Conservation (phyloP, 2,888 invertebrate species). For the Minunthozetes semirufus region DNA sequence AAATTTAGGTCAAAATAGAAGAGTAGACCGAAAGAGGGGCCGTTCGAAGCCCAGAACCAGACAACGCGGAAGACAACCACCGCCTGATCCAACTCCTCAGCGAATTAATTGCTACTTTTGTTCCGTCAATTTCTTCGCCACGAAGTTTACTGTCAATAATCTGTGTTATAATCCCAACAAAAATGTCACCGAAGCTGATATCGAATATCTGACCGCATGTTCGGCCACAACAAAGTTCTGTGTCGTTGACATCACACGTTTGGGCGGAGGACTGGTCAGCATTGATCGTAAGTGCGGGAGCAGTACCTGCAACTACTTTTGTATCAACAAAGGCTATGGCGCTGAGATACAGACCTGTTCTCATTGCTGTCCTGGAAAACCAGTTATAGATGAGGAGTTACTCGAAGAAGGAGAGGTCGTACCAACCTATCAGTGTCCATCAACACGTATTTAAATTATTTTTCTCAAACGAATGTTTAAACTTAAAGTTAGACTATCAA, state of each 20-base stretch:
- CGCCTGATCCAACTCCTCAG: background rate
- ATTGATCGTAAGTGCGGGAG: slow-evolving; percentile 34
- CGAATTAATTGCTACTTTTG: slow-evolving; percentile 37
- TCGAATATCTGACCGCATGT: slow-evolving; percentile 33
- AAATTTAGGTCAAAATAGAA: slow-evolving; percentile 22
- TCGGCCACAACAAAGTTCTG: slow-evolving; percentile 23
- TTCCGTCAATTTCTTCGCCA: slow-evolving; percentile 36
- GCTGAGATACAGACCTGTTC: slow-evolving; percentile 31
- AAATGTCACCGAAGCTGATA: slow-evolving; percentile 29
- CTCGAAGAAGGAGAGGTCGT: slow-evolving; percentile 1
- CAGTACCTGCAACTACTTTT: slow-evolving; percentile 29
- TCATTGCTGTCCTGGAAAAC: slow-evolving; percentile 32
- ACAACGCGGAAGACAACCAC: slow-evolving; percentile 20
- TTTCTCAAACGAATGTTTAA: background rate
- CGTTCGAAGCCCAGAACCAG: background rate
- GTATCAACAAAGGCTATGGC: slow-evolving; percentile 30
- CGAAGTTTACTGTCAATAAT: slow-evolving; percentile 35
- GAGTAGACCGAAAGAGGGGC: background rate
- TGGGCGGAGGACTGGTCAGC: slow-evolving; percentile 9
- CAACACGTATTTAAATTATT: background rate
- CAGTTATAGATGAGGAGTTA: background rate
- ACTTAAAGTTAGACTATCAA: no score
- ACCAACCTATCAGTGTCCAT: slow-evolving; percentile 2
- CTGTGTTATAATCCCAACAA: slow-evolving; percentile 31
- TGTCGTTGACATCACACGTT: slow-evolving; percentile 32